Evolutionary conservation across 2,113 vertebrate genomes (phyloP).

Genomic region (Gymnogyps californianus): DNA sequence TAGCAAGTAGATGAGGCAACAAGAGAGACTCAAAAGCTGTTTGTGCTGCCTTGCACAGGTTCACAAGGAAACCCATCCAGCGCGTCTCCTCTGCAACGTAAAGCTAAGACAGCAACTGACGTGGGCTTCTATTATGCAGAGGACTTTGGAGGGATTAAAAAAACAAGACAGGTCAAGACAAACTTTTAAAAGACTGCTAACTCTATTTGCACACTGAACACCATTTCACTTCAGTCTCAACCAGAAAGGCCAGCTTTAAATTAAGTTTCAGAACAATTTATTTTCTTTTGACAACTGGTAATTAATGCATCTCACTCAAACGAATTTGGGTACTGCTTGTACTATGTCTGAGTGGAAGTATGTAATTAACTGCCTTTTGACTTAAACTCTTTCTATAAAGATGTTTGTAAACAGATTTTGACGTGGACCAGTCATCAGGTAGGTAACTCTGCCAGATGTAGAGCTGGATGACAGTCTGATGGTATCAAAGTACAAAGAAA

Average conservation of each 20-base stretch:
- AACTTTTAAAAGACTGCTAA: background rate
- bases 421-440: background rate
- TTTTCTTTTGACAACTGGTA: constrained; percentile 30
- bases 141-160: background rate
- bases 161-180: background rate
- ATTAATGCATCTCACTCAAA: constrained; percentile 16
- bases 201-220: background rate
- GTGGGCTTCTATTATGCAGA: background rate
- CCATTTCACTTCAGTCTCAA: background rate
- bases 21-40: background rate
- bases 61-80: background rate
- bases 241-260: constrained; percentile 5
- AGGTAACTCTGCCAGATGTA: background rate
- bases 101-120: background rate
- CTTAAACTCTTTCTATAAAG: background rate
- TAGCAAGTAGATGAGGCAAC: background rate
- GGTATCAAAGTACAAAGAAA: background rate
- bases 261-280: background rate
- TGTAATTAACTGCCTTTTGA: background rate
- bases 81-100: background rate
- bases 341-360: background rate
- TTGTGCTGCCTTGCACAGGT: background rate
- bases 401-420: background rate
- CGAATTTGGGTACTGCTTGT: background rate
- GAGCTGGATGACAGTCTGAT: background rate